These are phyloP conservation scores for Parascotia fuliginaria DNA, from an alignment of 2,888 invertebrate species.

Conservation along the genomic window DNA sequence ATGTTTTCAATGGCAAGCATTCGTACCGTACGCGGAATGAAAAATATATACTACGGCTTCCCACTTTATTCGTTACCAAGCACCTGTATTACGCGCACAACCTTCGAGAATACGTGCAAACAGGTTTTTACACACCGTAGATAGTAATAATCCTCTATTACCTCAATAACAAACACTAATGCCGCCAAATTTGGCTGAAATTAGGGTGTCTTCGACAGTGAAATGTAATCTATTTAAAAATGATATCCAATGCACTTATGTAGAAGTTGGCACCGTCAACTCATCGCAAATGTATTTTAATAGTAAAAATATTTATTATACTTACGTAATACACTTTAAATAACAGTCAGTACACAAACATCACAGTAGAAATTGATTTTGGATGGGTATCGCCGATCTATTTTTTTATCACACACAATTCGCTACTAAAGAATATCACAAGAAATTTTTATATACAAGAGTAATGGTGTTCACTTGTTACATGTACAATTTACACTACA, in stretches of 20 bases:
- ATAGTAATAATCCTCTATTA: constrained; percentile 24
- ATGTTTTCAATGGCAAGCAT: constrained; percentile 56
- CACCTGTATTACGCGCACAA: constrained; percentile 15
- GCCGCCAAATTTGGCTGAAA: constrained; percentile 35
- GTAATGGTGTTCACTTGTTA: constrained; percentile 48
- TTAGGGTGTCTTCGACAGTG: constrained; percentile 28
- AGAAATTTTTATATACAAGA: constrained; percentile 52
- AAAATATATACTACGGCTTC: constrained; percentile 61
- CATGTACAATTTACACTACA: constrained; percentile 59
- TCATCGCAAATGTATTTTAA: constrained; percentile 52
- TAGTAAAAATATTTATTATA: constrained; percentile 67
- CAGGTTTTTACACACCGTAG: constrained; percentile 33
- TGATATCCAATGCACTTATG: constrained; percentile 12
- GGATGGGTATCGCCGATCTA: constrained; percentile 49
- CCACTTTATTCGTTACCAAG: constrained; percentile 32
- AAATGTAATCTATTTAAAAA: constrained; percentile 23
- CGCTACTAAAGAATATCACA: constrained; percentile 50
- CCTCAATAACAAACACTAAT: constrained; percentile 18
- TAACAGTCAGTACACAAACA: constrained; percentile 75
- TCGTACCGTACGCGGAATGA: constrained; percentile 28
- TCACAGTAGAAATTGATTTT: constrained; percentile 72
- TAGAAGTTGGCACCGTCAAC: constrained; percentile 33
- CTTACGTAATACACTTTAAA: constrained; percentile 81
- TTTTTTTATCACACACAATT: constrained; percentile 43
- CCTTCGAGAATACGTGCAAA: constrained; percentile 35